A percentile compares a stretch with the other conserved stretches of the same genome.
phyloP scores from a whole-genome alignment of 2,797 vertebrate species.

The Chloroceryle amazona region DNA sequence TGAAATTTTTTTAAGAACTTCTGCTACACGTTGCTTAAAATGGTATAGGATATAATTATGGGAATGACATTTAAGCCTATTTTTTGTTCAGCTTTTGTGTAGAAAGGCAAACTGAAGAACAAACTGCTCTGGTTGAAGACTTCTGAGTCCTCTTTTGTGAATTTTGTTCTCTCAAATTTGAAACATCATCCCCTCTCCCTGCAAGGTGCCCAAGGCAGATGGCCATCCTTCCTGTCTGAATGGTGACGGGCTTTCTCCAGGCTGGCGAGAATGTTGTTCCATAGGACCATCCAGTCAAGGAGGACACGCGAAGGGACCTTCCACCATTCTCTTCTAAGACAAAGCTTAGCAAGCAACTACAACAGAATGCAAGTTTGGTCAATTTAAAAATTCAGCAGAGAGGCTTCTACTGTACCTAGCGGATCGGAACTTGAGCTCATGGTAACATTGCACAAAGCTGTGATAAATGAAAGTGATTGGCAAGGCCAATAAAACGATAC shows the following conservation, averaged over 20 bases:
- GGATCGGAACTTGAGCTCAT: constrained; percentile 96
- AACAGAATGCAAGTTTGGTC: constrained; percentile 34
- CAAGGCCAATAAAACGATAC: constrained; percentile 95
- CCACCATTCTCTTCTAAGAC: constrained; percentile 41
- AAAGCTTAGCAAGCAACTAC: constrained; percentile 52
- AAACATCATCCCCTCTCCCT: constrained; percentile 1
- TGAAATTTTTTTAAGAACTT: constrained; percentile 64
- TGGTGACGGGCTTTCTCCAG: constrained; percentile 49
- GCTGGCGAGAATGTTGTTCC: constrained; percentile 26
- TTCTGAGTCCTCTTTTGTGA: constrained; percentile 23
- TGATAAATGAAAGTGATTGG: constrained; percentile 99
- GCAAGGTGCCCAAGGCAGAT: constrained; percentile 24
- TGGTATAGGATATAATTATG: neutral
- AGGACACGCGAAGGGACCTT: constrained; percentile 45
- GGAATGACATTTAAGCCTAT: neutral
- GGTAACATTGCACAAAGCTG: constrained; percentile 99
- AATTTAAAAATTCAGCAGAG: constrained; percentile 88
- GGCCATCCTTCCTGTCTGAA: constrained; percentile 68
- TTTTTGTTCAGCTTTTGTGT: constrained; percentile 50
- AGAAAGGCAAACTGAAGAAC: constrained; percentile 50
- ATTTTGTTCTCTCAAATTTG: constrained; percentile 54
- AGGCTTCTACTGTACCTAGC: constrained; percentile 91
- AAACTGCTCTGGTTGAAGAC: constrained; percentile 19
- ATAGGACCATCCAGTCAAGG: constrained; percentile 62
- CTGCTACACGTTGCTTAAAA: constrained; percentile 8